Percentiles rank a stretch among this genome's conserved stretches.
phyloP scores from a whole-genome alignment of 2,113 vertebrate species.

The Rissa tridactyla region DNA sequence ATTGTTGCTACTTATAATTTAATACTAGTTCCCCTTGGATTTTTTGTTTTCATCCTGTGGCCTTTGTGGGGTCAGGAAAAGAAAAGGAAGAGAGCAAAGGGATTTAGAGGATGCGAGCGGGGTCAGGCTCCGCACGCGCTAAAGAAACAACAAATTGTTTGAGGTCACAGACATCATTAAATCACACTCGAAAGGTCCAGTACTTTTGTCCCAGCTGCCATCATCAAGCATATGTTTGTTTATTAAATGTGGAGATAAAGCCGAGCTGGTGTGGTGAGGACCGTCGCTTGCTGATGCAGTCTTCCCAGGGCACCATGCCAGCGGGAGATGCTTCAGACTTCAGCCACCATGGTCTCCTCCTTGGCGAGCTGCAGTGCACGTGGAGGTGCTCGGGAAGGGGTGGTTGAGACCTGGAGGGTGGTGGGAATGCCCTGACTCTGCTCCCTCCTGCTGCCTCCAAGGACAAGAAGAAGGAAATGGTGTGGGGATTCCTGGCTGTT shows the following conservation, averaged over 20 bases:
- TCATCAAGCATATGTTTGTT: neutral
- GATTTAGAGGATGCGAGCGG: neutral
- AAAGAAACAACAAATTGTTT: neutral
- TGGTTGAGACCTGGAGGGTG: neutral
- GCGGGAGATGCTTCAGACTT: neutral
- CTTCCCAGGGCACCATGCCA: neutral
- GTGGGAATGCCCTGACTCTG: neutral
- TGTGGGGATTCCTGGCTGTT: neutral
- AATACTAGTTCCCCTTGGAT: neutral
- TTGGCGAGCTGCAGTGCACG: neutral
- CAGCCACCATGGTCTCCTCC: fast-evolving
- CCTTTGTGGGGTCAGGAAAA: neutral
- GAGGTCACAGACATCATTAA: neutral
- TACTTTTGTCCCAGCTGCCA: neutral
- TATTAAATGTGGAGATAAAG: neutral
- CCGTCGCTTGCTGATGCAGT: fast-evolving
- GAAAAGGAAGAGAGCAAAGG: neutral
- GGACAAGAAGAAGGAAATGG: neutral
- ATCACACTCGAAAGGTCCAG: neutral
- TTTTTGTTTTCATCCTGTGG: neutral
- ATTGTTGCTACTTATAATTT: neutral
- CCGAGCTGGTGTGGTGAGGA: neutral
- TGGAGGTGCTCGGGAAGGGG: neutral
- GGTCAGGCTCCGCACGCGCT: fast-evolving
- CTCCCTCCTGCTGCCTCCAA: neutral